Base-by-base conservation (phyloP, 2,113 vertebrate genomes). In the Oryzias celebensis region DNA sequence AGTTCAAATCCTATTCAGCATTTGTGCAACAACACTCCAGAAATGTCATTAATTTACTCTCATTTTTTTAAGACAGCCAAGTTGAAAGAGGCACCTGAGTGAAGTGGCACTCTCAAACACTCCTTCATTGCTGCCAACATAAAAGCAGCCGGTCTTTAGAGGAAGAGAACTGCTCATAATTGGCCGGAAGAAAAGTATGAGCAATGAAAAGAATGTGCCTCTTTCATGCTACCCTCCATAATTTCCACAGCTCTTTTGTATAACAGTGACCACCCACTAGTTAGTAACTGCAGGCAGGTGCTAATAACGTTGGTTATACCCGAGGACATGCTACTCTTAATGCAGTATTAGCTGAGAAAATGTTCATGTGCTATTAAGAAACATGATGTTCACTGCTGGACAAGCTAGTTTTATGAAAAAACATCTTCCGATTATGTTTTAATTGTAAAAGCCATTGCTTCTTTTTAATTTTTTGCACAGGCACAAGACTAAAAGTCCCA, bases 21-120 rank as follows among this genome's bases (percentile, higher is more conserved):
- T 49, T 62, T 53, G 51, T 2, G 57, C 55, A 73, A 20, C 14
- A 14, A 51, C 65, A 45, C 71, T 86, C 65, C 65, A 54, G 69
- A 68, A 48, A 46, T 61, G 81, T 71, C 26, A 77, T 86, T 79
- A 80, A 85, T 87, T 71, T 52, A 58, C 26, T 58, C 31, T 17
- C 56, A 65, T 63, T 56, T 67, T 76, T 76, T 70, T 72, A 77
- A 71, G 69, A 60, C 48, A 68, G 58, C 55, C 51, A 62, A 63
- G 72, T 73, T 78, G 75, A 83, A 84, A 80, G 80, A 66, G 68
- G 57, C 28, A 57, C 61, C 64, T 66, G 54, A 54, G 47, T 80
- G 42, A 78, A 76, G 75, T 72, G 71, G 58, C 56, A 52, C 72
- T 72, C 60, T 57, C 62, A 66, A 77, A 65, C 66, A 47, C 59